Percentiles rank a stretch among this genome's conserved stretches.
Conservation (phyloP, 2,113 vertebrate species). For the Brachypteracias leptosomus region DNA sequence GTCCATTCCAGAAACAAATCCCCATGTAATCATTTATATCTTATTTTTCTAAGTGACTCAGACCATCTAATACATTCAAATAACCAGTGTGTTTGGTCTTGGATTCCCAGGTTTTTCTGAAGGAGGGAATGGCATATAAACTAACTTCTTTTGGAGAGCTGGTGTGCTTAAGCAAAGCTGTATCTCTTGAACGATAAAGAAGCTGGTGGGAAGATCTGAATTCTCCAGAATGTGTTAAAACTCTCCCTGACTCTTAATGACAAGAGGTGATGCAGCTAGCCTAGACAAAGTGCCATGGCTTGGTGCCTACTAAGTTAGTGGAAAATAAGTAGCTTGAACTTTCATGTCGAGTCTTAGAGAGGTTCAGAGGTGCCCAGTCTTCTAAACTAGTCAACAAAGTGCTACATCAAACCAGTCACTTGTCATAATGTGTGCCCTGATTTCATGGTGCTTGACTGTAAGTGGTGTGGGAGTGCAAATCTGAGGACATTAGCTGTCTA, state of each 20-base stretch:
- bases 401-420: background rate
- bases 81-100: background rate
- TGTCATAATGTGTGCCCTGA: background rate
- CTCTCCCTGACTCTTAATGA: too few relatives aligned
- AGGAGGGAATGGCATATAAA: background rate
- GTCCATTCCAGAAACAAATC: background rate
- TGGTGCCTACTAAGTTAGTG: background rate
- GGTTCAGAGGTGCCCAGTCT: background rate
- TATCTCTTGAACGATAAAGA: background rate
- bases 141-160: background rate
- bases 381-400: background rate
- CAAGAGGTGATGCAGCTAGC: background rate
- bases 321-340: background rate
- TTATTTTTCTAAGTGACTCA: background rate
- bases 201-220: background rate
- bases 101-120: background rate
- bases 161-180: background rate
- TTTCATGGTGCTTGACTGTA: background rate
- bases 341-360: background rate
- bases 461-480: background rate
- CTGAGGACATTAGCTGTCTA: rapidly evolving
- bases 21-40: background rate
- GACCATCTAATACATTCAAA: background rate
- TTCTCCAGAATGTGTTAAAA: background rate
- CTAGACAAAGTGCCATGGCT: background rate